Percentiles rank a stretch among this genome's conserved stretches.
These are phyloP conservation scores for Phyllotreta striolata DNA, from an alignment of 2,888 invertebrate species.

Conservation along the genomic window DNA sequence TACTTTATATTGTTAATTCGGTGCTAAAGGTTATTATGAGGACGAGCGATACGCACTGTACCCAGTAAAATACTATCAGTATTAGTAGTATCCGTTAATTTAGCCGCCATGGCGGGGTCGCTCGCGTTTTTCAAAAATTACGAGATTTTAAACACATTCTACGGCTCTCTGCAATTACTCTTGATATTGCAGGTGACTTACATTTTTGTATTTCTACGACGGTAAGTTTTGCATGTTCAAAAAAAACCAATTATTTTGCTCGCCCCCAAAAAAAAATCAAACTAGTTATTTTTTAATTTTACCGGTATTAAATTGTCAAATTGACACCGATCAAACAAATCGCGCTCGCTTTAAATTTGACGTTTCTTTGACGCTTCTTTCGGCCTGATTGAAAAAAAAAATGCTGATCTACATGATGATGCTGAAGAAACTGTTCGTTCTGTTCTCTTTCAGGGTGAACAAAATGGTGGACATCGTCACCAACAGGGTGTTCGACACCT, in stretches of 20 bases:
- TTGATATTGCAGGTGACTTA: slow-evolving; percentile 54
- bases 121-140: slow-evolving; percentile 27
- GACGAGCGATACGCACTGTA: too few species aligned
- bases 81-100: slow-evolving; percentile 28
- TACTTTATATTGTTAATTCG: too few species aligned
- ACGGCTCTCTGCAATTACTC: slow-evolving; percentile 53
- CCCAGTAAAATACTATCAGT: neutral
- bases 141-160: slow-evolving; percentile 44
- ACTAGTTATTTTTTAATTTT: slow-evolving; percentile 4
- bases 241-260: slow-evolving; percentile 4
- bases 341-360: too few species aligned
- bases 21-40: too few species aligned
- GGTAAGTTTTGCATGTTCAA: slow-evolving; percentile 46
- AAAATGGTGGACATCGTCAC: slow-evolving; percentile 68
- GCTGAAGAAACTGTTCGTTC: neutral
- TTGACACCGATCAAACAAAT: neutral
- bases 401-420: too few species aligned
- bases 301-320: too few species aligned
- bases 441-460: slow-evolving; percentile 60
- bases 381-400: neutral
- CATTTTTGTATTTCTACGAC: slow-evolving; percentile 51
- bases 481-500: slow-evolving; percentile 65
- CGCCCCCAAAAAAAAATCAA: neutral
- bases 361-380: too few species aligned
- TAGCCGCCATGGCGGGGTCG: slow-evolving; percentile 5